These are phyloP conservation scores for Cephus pulcher DNA, from an alignment of 2,888 invertebrate genomes.

Conservation along the genomic window DNA sequence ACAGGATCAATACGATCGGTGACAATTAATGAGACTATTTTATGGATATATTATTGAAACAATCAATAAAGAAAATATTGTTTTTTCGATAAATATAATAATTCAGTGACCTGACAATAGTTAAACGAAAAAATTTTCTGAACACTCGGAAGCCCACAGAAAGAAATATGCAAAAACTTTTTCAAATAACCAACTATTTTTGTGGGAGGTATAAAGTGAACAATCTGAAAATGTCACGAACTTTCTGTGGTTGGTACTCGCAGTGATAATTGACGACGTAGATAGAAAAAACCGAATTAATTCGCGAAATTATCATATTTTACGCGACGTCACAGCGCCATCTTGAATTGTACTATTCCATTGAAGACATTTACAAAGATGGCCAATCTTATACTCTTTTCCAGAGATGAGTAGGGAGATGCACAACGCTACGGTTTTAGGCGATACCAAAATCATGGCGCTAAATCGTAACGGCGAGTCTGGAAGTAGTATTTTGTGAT, in stretches of 20 bases:
- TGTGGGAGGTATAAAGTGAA: not conserved
- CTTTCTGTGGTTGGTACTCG: slow-evolving; percentile 9
- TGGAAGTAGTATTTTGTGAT: too few relatives aligned
- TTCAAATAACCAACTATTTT: not conserved
- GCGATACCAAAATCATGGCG: too few relatives aligned
- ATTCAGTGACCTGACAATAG: slow-evolving; percentile 1
- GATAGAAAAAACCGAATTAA: slow-evolving; percentile 13
- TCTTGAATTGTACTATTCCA: slow-evolving; percentile 8
- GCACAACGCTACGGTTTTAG: too few relatives aligned
- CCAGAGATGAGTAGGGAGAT: too few relatives aligned
- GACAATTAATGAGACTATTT: not conserved
- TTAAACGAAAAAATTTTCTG: slow-evolving; percentile 5
- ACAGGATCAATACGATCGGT: not conserved
- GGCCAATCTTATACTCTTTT: not conserved
- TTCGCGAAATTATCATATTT: slow-evolving; percentile 22
- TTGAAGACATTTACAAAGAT: not conserved
- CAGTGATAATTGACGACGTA: slow-evolving; percentile 11
- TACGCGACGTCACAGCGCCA: slow-evolving; percentile 23
- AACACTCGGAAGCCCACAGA: not conserved
- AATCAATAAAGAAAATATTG: not conserved
- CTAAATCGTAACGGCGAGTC: too few relatives aligned
- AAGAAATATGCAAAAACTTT: not conserved
- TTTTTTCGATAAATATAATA: not conserved
- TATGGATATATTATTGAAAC: not conserved
- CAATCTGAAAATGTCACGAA: not conserved